Evolutionary conservation across 1,140 invertebrate species (phyloP).

Genomic region (Drosophila yakuba): DNA sequence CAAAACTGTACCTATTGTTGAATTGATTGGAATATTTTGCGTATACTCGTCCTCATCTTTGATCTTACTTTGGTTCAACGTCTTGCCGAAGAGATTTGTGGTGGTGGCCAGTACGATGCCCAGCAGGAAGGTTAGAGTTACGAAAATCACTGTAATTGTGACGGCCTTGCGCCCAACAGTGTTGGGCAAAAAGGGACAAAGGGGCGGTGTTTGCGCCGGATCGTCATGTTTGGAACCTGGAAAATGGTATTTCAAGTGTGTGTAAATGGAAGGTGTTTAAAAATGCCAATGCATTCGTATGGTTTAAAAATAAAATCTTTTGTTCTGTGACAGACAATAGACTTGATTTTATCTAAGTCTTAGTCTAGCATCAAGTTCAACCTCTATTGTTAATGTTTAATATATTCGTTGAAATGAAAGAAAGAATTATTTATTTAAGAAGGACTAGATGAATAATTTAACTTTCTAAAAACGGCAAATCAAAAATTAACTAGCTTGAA

Average conservation of each 20-base stretch:
- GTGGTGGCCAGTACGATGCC: constrained; percentile 55
- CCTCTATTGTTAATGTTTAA: too few relatives aligned
- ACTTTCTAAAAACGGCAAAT: not conserved
- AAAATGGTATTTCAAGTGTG: not conserved
- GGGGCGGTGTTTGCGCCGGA: constrained; percentile 32
- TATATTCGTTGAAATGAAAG: too few relatives aligned
- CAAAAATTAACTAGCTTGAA: not conserved
- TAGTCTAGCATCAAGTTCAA: too few relatives aligned
- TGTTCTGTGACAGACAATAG: too few relatives aligned
- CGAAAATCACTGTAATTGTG: constrained; percentile 58
- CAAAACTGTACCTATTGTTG: constrained; percentile 84
- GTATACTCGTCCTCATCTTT: constrained; percentile 82
- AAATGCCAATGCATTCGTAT: too few relatives aligned
- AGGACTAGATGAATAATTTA: too few relatives aligned
- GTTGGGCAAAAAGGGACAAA: constrained; percentile 63
- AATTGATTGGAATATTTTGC: constrained; percentile 85
- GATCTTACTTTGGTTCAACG: constrained; percentile 79
- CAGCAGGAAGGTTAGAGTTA: constrained; percentile 54
- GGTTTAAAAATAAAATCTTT: too few relatives aligned
- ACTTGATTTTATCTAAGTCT: too few relatives aligned
- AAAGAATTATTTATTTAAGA: too few relatives aligned
- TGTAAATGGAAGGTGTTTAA: not conserved
- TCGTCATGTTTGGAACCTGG: constrained; percentile 52
- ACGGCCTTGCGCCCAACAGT: constrained; percentile 64
- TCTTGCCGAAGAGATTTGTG: constrained; percentile 65